These are phyloP conservation scores for Endomychus coccineus DNA, from an alignment of 2,888 invertebrate genomes.

Conservation along the genomic window DNA sequence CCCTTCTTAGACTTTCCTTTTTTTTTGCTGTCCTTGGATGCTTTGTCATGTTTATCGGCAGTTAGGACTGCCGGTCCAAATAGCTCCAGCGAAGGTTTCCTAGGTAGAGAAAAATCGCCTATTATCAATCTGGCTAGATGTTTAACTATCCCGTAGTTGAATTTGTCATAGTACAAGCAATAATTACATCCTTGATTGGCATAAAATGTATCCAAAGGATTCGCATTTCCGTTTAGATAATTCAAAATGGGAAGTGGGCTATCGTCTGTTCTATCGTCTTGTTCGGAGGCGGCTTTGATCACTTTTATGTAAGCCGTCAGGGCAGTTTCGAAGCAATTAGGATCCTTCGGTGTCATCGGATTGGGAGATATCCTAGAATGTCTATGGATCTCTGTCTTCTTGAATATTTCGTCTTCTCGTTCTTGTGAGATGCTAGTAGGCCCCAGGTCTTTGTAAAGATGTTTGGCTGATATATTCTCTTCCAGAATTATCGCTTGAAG, in stretches of 20 bases:
- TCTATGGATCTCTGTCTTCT: no score
- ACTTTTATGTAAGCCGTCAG: constrained; percentile 53
- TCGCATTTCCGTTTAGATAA: constrained; percentile 42
- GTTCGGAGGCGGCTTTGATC: constrained; percentile 42
- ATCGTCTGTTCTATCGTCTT: constrained; percentile 42
- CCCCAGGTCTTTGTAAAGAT: constrained; percentile 40
- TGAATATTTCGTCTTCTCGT: no score
- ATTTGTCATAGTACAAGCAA: constrained; percentile 52
- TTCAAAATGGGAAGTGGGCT: constrained; percentile 26
- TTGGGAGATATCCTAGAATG: constrained; percentile 7
- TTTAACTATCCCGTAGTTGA: constrained; percentile 50
- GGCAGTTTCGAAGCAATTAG: constrained; percentile 43
- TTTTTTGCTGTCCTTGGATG: constrained; percentile 2
- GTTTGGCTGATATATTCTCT: constrained; percentile 49
- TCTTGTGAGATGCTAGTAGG: no score
- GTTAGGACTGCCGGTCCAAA: constrained; percentile 39
- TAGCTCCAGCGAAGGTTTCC: constrained; percentile 39
- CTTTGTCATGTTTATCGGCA: constrained; percentile 1
- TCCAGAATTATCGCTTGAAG: constrained; percentile 54
- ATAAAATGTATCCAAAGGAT: constrained; percentile 53
- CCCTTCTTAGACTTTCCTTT: constrained; percentile 8
- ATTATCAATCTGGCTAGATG: constrained; percentile 41
- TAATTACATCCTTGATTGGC: constrained; percentile 51
- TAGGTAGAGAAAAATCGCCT: constrained; percentile 38
- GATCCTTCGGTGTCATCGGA: constrained; percentile 6